Evolutionary conservation across 2,797 vertebrate species (phyloP), one percentile per base, ranked within the genome.

Genomic region (Urocyon cinereoargenteus): DNA sequence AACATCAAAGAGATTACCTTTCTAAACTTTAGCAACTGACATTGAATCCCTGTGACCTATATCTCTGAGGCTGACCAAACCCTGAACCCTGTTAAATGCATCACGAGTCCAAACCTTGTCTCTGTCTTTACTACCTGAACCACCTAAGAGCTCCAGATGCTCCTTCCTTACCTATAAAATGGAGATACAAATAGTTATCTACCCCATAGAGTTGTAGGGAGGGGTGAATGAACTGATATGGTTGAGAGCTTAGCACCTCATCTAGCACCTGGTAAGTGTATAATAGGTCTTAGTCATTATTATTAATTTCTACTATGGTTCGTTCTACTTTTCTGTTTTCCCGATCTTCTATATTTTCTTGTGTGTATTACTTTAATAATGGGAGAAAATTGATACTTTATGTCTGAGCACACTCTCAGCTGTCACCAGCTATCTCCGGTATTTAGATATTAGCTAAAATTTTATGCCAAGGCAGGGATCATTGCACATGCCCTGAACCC

Each of bases 341-440:
- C 59, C 19, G 62, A 16, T 89, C 94, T 96, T 89, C 51, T 66
- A 16, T 79, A 45, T 84, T 75, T 90, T 68, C 64, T 91, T 86
- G 92, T 66, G 13, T 53, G 31, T 82, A 64, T 92, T 94, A 89
- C 49, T 68, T 96, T 86, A 89, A 90, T 75, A 85, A 81, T 49
- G 24, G 51, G 70, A 83, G 77, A 70, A 83, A 83, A 75, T 24
- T 70, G 73, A 16, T 70, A 51, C 19, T 85, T 86, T 90, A 45
- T 61, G 66, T 95, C 72, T 61, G 66, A 70, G 66, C 45, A 64
- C 28, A 40, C n/a, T 87, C 22, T 21, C 31, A 34, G 78, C 86
- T 89, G 55, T 94, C 62, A 68, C 51, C 59, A 68, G 31, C 75
- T 92, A 24, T 94, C 79, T 95, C 93, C 34, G 8, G 72, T 68